Conservation (phyloP, 2,113 vertebrate species). For the Canis aureus region DNA sequence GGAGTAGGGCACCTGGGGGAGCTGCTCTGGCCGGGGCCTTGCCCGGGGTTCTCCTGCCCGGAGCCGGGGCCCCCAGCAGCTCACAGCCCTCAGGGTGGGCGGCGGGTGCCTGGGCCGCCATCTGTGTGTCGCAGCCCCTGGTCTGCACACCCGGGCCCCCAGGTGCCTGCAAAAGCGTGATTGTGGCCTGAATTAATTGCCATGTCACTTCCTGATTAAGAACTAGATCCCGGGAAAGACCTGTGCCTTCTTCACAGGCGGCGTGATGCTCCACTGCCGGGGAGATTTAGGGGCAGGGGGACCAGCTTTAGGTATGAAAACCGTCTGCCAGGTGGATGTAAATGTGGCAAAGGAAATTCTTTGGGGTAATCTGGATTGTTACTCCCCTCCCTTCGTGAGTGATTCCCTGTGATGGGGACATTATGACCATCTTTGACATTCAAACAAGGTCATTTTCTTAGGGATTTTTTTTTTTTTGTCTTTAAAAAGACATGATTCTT, state of each 20-base stretch:
- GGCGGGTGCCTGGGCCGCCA: rapidly evolving
- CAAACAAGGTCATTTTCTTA: background rate
- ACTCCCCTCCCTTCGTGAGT: background rate
- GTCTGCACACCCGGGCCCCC: background rate
- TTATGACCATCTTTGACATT: background rate
- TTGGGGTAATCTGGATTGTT: background rate
- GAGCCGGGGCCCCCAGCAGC: rapidly evolving
- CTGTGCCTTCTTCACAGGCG: background rate
- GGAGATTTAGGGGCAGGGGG: background rate
- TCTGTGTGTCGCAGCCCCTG: background rate
- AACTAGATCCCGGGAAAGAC: background rate
- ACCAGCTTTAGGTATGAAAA: background rate
- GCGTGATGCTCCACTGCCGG: background rate
- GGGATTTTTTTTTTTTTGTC: background rate
- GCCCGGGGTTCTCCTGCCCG: no score
- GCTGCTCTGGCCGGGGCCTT: background rate
- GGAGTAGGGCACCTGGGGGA: no score
- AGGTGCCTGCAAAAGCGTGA: background rate
- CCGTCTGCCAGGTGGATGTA: background rate
- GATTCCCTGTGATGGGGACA: background rate
- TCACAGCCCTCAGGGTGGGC: rapidly evolving
- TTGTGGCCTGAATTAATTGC: background rate
- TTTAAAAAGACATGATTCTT: background rate
- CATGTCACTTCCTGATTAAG: background rate
- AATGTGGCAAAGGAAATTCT: background rate